These are phyloP conservation scores for Herminia tarsipennalis DNA, from an alignment of 2,888 invertebrate genomes.

Conservation along the genomic window DNA sequence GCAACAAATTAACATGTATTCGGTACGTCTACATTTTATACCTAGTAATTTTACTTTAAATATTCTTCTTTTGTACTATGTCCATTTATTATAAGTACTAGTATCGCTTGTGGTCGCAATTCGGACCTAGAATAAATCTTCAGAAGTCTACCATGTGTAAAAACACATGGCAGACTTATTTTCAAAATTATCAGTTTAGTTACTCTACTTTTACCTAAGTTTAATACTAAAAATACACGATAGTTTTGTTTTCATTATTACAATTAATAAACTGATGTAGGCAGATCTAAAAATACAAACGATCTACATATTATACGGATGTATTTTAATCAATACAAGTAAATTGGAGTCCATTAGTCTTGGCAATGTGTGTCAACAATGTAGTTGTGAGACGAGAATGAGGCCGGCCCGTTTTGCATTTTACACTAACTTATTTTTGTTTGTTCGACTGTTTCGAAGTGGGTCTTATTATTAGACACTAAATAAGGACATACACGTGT, in stretches of 20 bases:
- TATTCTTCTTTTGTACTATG: conserved; percentile 55
- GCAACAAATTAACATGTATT: conserved; percentile 86
- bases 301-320: conserved; percentile 12
- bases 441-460: conserved; percentile 38
- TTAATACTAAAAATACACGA: too few relatives aligned
- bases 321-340: conserved; percentile 29
- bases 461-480: conserved; percentile 33
- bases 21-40: conserved; percentile 81
- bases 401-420: conserved; percentile 57
- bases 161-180: too few relatives aligned
- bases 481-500: conserved; percentile 25
- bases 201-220: too few relatives aligned
- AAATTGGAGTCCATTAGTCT: conserved; percentile 35
- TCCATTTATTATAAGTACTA: conserved; percentile 22
- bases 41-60: conserved; percentile 75
- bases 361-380: conserved; percentile 48
- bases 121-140: too few relatives aligned
- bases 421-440: conserved; percentile 49
- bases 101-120: too few relatives aligned
- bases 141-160: too few relatives aligned
- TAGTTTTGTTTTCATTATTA: too few relatives aligned
- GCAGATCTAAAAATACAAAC: too few relatives aligned
- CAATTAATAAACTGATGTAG: too few relatives aligned
- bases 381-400: conserved; percentile 45
- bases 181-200: too few relatives aligned